Evolutionary conservation across 2,888 invertebrate genomes (phyloP).

Genomic region (Lycaena phlaeas): DNA sequence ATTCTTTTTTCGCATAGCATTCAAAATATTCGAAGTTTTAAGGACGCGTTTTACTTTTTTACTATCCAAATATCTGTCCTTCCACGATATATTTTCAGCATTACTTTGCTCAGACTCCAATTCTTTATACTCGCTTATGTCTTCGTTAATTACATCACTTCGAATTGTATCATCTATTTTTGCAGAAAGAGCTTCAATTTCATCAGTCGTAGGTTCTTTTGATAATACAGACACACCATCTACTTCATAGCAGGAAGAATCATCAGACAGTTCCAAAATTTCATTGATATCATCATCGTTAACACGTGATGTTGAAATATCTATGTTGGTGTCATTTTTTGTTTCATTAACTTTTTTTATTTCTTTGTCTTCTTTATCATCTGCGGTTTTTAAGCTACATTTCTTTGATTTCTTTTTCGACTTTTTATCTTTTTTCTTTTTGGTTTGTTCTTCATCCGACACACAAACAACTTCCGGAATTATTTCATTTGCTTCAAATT

Average conservation of each 20-base stretch:
- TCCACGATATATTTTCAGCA: slow-evolving; percentile 58
- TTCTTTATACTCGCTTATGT: slow-evolving; percentile 31
- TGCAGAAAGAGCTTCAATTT: slow-evolving; percentile 60
- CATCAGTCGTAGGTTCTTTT: slow-evolving; percentile 55
- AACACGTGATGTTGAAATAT: slow-evolving; percentile 8
- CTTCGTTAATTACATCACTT: slow-evolving; percentile 39
- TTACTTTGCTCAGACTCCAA: slow-evolving; percentile 12
- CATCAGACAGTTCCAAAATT: slow-evolving; percentile 52
- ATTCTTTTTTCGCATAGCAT: slow-evolving; percentile 75
- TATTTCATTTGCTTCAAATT: slow-evolving; percentile 52
- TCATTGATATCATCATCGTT: slow-evolving; percentile 24
- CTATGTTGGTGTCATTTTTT: slow-evolving; percentile 7
- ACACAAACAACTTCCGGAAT: too few species aligned
- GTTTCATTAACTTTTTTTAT: too few species aligned
- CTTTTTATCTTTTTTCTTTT: slow-evolving; percentile 50
- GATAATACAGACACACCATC: slow-evolving; percentile 46
- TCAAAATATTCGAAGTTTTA: slow-evolving; percentile 60
- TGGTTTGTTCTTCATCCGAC: slow-evolving; percentile 52
- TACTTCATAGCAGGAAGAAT: slow-evolving; percentile 49
- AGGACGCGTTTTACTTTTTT: slow-evolving; percentile 73
- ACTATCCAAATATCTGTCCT: slow-evolving; percentile 72
- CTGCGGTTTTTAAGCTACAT: slow-evolving; percentile 37
- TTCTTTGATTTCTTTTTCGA: slow-evolving; percentile 42
- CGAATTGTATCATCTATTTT: slow-evolving; percentile 60
- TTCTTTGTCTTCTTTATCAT: slow-evolving; percentile 44